Evolutionary conservation across 2,113 vertebrate genomes (phyloP).

Genomic region (Carollia perspicillata): DNA sequence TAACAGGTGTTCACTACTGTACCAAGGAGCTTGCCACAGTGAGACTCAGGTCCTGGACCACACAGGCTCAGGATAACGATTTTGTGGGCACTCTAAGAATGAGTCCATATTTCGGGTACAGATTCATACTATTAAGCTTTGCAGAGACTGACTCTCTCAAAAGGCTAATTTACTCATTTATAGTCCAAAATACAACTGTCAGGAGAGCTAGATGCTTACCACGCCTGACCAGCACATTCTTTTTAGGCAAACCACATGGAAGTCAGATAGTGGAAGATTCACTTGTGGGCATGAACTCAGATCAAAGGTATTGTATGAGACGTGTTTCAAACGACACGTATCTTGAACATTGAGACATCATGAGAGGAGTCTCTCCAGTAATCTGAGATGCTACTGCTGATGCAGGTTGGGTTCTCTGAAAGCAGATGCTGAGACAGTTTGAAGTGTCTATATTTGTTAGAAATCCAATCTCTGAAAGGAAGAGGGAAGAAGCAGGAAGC

Average conservation of each 20-base stretch:
- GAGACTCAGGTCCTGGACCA: background rate
- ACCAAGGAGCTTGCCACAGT: background rate
- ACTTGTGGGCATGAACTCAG: background rate
- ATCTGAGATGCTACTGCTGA: background rate
- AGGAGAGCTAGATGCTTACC: background rate
- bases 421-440: background rate
- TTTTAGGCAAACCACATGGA: background rate
- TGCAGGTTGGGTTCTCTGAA: background rate
- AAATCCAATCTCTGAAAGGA: background rate
- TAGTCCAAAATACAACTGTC: background rate
- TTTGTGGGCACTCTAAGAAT: background rate
- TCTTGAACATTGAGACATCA: background rate
- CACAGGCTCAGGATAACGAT: background rate
- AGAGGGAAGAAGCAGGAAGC: background rate
- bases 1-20: background rate
- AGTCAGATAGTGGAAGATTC: background rate
- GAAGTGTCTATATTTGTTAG: background rate
- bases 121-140: background rate
- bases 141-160: background rate
- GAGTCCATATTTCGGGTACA: background rate
- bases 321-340: background rate
- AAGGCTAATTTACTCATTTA: background rate
- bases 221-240: background rate
- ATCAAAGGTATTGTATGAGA: background rate
- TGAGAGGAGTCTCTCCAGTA: background rate